phyloP scores from a whole-genome alignment of 2,113 vertebrate genomes.

The Pavo muticus region DNA sequence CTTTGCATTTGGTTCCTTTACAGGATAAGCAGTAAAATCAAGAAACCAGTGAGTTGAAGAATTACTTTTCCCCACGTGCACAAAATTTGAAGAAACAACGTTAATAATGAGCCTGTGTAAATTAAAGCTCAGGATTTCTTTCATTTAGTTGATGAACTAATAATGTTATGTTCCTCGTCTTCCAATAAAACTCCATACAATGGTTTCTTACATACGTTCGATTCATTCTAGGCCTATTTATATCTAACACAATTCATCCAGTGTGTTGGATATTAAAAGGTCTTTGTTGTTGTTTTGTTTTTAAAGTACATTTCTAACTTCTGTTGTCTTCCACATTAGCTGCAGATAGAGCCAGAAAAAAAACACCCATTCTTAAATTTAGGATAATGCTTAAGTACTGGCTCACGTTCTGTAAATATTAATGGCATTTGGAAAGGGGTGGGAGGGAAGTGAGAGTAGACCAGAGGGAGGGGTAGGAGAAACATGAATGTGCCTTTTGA shows the following conservation, averaged over 20 bases:
- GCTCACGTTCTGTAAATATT: constrained; percentile 46
- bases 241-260: constrained; percentile 26
- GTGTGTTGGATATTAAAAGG: constrained; percentile 26
- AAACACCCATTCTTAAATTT: constrained; percentile 35
- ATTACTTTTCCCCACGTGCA: background rate
- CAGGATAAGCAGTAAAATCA: too few relatives aligned
- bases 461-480: background rate
- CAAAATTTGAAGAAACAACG: background rate
- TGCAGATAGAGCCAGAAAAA: constrained; percentile 49
- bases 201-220: constrained; percentile 10
- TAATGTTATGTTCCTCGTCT: background rate
- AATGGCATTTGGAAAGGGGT: background rate
- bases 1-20: background rate
- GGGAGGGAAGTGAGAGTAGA: background rate
- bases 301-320: constrained; percentile 19
- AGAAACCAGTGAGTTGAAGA: background rate
- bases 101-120: background rate
- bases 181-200: background rate
- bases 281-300: background rate
- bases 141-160: background rate
- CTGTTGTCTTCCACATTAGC: constrained; percentile 21
- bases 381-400: constrained; percentile 27
- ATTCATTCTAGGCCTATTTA: constrained; percentile 19
- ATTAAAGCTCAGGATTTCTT: background rate
- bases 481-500: background rate